A percentile compares a stretch with the other conserved stretches of the same genome.
These are phyloP conservation scores for Melanostoma scalare DNA, from an alignment of 2,888 invertebrate genomes.

Conservation along the genomic window DNA sequence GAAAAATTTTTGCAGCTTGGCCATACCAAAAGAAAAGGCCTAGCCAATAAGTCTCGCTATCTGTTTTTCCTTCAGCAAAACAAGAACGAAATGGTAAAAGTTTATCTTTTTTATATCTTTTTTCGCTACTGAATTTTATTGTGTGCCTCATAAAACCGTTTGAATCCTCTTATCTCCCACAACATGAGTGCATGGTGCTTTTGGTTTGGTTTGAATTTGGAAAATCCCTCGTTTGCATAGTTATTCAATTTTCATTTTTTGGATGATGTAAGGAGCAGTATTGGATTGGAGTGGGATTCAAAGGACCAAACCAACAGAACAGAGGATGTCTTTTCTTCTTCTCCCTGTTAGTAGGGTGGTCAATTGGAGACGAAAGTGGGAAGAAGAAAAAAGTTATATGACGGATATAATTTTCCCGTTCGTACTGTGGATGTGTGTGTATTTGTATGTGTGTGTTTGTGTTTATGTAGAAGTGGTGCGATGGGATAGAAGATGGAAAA, in stretches of 20 bases:
- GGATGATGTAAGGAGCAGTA: conserved; percentile 66
- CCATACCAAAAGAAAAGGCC: conserved; percentile 23
- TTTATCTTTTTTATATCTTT: conserved; percentile 3
- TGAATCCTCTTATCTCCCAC: conserved; percentile 33
- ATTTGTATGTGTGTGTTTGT: neutral
- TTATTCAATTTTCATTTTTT: conserved; percentile 49
- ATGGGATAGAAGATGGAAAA: conserved; percentile 46
- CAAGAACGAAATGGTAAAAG: conserved; percentile 61
- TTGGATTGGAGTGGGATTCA: conserved; percentile 42
- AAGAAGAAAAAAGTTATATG: conserved; percentile 55
- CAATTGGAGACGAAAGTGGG: conserved; percentile 37
- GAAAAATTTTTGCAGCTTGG: conserved; percentile 32
- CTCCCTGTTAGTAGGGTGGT: conserved; percentile 49
- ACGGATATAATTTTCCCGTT: conserved; percentile 61
- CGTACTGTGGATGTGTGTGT: conserved; percentile 51
- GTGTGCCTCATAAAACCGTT: conserved; percentile 10
- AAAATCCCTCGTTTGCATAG: conserved; percentile 34
- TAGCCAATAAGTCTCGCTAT: conserved; percentile 36
- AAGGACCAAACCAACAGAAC: conserved; percentile 15
- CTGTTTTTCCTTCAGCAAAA: conserved; percentile 18
- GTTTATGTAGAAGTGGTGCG: conserved; percentile 41
- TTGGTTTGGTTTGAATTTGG: conserved; percentile 9
- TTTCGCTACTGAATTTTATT: neutral
- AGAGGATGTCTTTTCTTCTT: conserved; percentile 18
- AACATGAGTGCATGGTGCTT: neutral